Conservation (phyloP, 2,113 vertebrate genomes). For the Etheostoma spectabile region DNA sequence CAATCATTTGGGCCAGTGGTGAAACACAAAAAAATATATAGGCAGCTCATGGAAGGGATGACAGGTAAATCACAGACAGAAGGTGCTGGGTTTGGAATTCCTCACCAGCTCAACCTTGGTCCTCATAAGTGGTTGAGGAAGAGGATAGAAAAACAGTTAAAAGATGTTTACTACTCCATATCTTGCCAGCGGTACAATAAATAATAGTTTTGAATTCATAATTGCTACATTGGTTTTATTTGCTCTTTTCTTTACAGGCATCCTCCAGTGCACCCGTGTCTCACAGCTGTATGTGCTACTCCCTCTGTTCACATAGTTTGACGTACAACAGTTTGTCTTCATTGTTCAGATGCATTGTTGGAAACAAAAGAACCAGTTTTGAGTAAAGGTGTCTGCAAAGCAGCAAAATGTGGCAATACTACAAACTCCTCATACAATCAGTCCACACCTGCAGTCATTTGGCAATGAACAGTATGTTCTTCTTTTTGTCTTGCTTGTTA, state of each 20-base stretch:
- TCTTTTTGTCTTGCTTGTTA: not conserved
- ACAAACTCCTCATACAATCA: not conserved
- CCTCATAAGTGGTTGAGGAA: not conserved
- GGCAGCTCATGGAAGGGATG: not conserved
- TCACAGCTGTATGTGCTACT: not conserved
- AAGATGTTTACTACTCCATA: not conserved
- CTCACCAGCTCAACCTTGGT: not conserved
- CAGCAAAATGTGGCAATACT: not conserved
- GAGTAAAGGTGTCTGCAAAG: constrained; percentile 8
- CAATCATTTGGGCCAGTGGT: not conserved
- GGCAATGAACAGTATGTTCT: not conserved
- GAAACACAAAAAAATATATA: no score
- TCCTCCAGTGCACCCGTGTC: not conserved
- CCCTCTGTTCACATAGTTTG: constrained; percentile 1
- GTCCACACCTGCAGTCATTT: not conserved
- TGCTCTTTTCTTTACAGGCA: constrained; percentile 9
- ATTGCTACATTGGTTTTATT: not conserved
- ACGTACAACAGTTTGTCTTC: not conserved
- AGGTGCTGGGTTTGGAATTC: not conserved
- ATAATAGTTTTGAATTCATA: not conserved
- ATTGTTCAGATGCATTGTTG: constrained; percentile 20
- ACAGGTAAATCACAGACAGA: not conserved
- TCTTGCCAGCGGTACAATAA: not conserved
- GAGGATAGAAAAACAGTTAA: not conserved
- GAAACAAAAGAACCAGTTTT: constrained; percentile 9